Evolutionary conservation across 2,888 invertebrate species (phyloP).

Genomic region (Colletes collaris): DNA sequence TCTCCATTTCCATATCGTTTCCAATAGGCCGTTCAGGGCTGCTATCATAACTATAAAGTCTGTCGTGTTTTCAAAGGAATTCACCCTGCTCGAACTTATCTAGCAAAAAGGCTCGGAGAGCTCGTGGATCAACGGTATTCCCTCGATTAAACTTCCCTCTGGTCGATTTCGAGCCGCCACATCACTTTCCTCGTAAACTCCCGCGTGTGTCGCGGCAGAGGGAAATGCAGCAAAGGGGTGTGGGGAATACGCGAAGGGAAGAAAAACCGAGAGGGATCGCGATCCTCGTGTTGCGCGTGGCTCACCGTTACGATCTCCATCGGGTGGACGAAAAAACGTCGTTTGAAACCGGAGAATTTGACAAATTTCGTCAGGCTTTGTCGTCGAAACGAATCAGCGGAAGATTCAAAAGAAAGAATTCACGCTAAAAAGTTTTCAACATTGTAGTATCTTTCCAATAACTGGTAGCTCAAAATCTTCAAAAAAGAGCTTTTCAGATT

Average conservation of each 20-base stretch:
- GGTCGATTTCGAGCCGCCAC: slow-evolving; percentile 15
- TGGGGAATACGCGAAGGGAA: slow-evolving; percentile 2
- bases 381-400: slow-evolving; percentile 43
- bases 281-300: slow-evolving; percentile 9
- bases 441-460: background rate
- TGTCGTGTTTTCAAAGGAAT: slow-evolving; percentile 24
- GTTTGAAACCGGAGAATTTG: slow-evolving; percentile 40
- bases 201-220: background rate
- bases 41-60: slow-evolving; percentile 32
- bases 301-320: slow-evolving; percentile 11
- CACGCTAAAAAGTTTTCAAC: slow-evolving; percentile 18
- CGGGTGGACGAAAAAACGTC: slow-evolving; percentile 15
- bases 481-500: no score
- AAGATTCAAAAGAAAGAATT: slow-evolving; percentile 30
- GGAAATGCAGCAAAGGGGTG: background rate
- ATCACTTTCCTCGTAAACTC: slow-evolving; percentile 3
- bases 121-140: slow-evolving; percentile 44
- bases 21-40: background rate
- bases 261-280: slow-evolving; percentile 19
- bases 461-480: background rate
- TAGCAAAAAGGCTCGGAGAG: slow-evolving; percentile 28
- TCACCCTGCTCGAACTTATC: slow-evolving; percentile 29
- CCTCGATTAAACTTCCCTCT: slow-evolving; percentile 47
- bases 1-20: slow-evolving; percentile 28
- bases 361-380: slow-evolving; percentile 55